These are phyloP conservation scores for Diploscapter pachys DNA, from an alignment of 1,140 invertebrate species.

Conservation along the genomic window DNA sequence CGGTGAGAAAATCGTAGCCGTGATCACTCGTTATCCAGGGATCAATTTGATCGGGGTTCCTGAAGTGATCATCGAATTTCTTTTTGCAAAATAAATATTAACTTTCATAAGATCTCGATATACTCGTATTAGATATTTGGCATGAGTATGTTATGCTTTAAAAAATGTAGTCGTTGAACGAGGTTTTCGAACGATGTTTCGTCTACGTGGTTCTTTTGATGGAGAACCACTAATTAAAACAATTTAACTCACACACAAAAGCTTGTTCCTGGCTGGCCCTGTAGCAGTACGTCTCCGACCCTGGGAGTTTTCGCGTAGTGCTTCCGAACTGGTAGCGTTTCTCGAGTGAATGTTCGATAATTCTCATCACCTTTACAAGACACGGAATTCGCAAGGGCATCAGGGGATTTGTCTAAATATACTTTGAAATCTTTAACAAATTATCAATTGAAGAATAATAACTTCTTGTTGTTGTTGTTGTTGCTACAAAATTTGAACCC, in stretches of 20 bases:
- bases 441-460: background rate
- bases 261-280: conserved; percentile 37
- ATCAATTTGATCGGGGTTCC: too few relatives aligned
- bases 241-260: conserved; percentile 34
- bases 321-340: conserved; percentile 44
- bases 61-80: too few relatives aligned
- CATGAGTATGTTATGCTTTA: conserved; percentile 27
- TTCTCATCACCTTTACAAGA: conserved; percentile 38
- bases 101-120: too few relatives aligned
- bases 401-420: background rate
- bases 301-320: conserved; percentile 41
- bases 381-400: conserved; percentile 14
- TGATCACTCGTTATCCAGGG: conserved; percentile 25
- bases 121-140: background rate
- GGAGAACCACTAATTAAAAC: background rate
- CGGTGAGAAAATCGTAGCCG: conserved; percentile 37
- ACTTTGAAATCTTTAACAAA: background rate
- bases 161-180: conserved; percentile 4
- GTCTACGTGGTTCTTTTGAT: background rate
- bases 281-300: conserved; percentile 44
- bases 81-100: too few relatives aligned
- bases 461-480: too few relatives aligned
- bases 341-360: conserved; percentile 38
- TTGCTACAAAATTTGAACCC: too few relatives aligned
- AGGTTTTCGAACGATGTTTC: background rate